Conservation (phyloP, 2,113 vertebrate genomes). For the Lepus europaeus region DNA sequence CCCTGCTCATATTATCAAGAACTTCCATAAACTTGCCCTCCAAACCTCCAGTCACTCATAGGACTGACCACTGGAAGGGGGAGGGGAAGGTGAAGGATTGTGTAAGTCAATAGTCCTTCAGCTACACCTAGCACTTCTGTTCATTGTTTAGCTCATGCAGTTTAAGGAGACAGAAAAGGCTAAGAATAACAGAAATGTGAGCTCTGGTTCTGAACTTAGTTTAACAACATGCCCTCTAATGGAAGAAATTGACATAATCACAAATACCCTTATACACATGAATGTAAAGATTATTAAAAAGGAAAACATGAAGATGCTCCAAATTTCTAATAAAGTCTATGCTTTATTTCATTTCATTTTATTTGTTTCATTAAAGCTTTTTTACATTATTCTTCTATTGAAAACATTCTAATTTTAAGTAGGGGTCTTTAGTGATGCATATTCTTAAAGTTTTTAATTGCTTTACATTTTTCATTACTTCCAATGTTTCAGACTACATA, state of each 20-base stretch:
- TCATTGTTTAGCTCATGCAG: not conserved
- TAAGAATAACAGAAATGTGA: not conserved
- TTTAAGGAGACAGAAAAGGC: not conserved
- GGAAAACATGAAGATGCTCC: not conserved
- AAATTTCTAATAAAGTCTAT: not conserved
- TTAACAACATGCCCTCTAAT: not conserved
- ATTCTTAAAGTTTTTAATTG: not conserved
- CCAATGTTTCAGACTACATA: not conserved
- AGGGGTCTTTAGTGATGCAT: not conserved
- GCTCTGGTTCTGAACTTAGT: not conserved
- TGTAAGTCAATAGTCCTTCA: not conserved
- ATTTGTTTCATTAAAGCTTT: not conserved
- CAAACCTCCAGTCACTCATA: not conserved
- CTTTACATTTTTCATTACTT: not conserved
- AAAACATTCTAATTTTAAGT: conserved; percentile 25
- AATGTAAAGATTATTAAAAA: not conserved
- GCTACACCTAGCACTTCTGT: not conserved
- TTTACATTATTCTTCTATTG: not conserved
- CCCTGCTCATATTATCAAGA: too few species aligned
- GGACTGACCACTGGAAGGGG: not conserved
- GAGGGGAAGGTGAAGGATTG: fast-evolving
- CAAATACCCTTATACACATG: not conserved
- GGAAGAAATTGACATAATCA: not conserved
- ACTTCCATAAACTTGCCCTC: not conserved
- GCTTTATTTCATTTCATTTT: not conserved